Evolutionary conservation across 2,888 invertebrate species (phyloP), one percentile per base, ranked within the genome.

Genomic region (Netelia virgata): DNA sequence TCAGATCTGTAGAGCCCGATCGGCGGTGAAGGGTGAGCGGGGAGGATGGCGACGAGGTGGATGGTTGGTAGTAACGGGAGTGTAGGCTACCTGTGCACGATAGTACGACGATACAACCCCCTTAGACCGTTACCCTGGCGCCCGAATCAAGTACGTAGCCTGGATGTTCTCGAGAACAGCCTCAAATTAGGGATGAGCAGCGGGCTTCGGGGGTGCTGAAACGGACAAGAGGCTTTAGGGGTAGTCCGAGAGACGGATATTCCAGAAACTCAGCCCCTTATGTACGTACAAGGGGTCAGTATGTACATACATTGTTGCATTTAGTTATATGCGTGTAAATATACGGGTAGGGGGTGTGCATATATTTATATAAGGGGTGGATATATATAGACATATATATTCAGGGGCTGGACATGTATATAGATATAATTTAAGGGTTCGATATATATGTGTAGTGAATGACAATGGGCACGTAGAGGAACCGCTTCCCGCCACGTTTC

Each of bases 381-480:
- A 28, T 28, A 28, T 28, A 5, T 28, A 28, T 5, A 28, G 3
- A 28, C 0, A 28, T 28, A 28, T 28, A 28, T n/a, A 28, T 28
- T 28, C 5, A 28, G 28, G 28, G 28, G 3, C 0, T 5, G 28
- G 5, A 28, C 5, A 28, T 28, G 23, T 28, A 28, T 28, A 28
- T 23, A 23, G 23, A 23, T 23, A 23, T 23, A 23, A 23, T 23
- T 23, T 23, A 23, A 2, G 23, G 23, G 23, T 1, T 23, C 1
- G 2, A 23, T 28, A 28, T 28, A 28, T 28, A 5, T 5, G 28
- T 28, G 28, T 28, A 28, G 28, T 28, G 5, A 28, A 82, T 70
- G 82, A 87, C 86, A 87, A 86, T 87, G 72, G 79, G 68, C 72
- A 84, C 83, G 66, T 83, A 86, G 79, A 70, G 84, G 75, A 82